Evolutionary conservation across 2,888 invertebrate species (phyloP), one percentile per base, ranked within the genome.

Genomic region (Caenorhabditis sp.): DNA sequence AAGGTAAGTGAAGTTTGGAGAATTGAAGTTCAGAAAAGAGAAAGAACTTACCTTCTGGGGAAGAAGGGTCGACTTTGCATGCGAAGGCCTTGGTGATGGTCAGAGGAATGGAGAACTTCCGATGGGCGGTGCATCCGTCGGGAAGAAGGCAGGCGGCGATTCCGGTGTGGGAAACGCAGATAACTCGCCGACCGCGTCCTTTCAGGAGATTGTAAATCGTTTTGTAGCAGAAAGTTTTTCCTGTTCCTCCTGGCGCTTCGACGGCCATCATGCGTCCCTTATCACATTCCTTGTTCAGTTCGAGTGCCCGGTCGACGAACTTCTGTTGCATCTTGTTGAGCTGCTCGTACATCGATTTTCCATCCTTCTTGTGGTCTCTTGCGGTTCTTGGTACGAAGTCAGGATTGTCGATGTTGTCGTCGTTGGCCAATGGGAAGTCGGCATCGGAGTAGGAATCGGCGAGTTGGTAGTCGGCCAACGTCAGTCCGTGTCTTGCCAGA

Each of bases 171-270:
- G 80, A 58, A 22, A 80, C 80, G 31, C 73, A 64, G 6, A 66
- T 7, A 0, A 74, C 68, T 0, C 59, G 64, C 7, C 12, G n/a
- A 10, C 66, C 59, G n/a, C 28, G 8, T 2, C 19, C 63, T 1
- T 22, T 47, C 22, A 84, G 70, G 3, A 35, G 0, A 38, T 80
- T 41, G 31, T 70, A 79, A 16, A 82, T 28, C 4, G 69, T 47
- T 16, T 70, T 51, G 61, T 84, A 84, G 26, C 47, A 51, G 26
- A 69, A 84, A 0, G 75, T 84, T n/a, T 82, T 79, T 1, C 82
- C 77, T 5, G 73, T 68, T n/a, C 82, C 82, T 19, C 79, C 82
- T 12, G 79, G 68, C 8, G 79, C 82, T 38, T 68, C 79, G 2
- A 82, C 26, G 28, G 69, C 79, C n/a, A 82, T 24, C 16, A 80